A percentile compares a stretch with the other conserved stretches of the same genome.
Evolutionary conservation across 1,140 invertebrate species (phyloP).

Genomic region (Drosophila pseudoananassae): DNA sequence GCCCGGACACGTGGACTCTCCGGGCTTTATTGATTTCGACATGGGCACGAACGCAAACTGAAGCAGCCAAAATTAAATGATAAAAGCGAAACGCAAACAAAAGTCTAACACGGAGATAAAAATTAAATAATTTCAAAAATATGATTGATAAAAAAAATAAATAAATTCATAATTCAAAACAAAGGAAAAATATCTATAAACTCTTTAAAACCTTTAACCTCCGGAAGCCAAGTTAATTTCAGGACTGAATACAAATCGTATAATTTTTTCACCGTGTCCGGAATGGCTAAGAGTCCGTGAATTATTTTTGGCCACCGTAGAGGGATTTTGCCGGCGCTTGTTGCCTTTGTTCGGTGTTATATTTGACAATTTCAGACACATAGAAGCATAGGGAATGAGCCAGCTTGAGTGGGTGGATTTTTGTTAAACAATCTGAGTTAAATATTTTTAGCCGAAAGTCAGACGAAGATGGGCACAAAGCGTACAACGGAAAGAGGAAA

Average conservation of each 20-base stretch:
- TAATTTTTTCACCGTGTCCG: background rate
- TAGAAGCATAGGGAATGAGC: conserved; percentile 23
- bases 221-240: too few relatives aligned
- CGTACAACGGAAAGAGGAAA: conserved; percentile 15
- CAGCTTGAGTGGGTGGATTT: conserved; percentile 19
- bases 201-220: too few relatives aligned
- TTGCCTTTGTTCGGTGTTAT: conserved; percentile 39
- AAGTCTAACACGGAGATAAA: conserved; percentile 8
- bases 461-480: conserved; percentile 60
- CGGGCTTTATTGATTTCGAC: conserved; percentile 71
- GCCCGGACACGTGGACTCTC: conserved; percentile 41
- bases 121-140: background rate
- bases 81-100: conserved; percentile 57
- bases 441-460: conserved; percentile 78
- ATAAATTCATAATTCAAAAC: background rate
- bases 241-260: too few relatives aligned
- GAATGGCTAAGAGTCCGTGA: conserved; percentile 52
- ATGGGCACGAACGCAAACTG: conserved; percentile 38
- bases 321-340: conserved; percentile 39
- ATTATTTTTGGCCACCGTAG: conserved; percentile 64
- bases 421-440: conserved; percentile 62
- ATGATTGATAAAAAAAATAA: background rate
- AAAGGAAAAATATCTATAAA: too few relatives aligned
- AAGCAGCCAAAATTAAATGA: conserved; percentile 74
- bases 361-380: conserved; percentile 63